These are phyloP conservation scores for Hipparchia semele DNA, from an alignment of 2,888 invertebrate species.

Conservation along the genomic window DNA sequence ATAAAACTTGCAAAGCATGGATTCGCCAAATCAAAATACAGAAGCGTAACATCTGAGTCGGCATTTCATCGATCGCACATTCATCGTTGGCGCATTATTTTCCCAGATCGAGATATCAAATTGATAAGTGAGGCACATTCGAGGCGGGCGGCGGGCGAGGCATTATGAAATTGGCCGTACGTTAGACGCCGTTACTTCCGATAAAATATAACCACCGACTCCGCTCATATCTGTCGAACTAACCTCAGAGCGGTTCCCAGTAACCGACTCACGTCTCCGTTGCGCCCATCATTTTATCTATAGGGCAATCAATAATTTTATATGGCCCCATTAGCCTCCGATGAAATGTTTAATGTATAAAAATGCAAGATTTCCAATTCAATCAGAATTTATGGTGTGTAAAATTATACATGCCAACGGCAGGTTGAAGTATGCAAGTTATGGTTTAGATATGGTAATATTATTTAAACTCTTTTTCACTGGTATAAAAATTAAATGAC, in stretches of 20 bases:
- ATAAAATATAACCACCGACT: slow-evolving; percentile 80
- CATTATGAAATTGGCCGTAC: slow-evolving; percentile 84
- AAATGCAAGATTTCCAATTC: slow-evolving; percentile 14
- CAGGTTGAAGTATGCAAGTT: not conserved
- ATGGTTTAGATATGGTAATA: slow-evolving; percentile 8
- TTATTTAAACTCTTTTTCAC: not conserved
- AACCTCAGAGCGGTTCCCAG: slow-evolving; percentile 56
- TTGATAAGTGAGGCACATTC: slow-evolving; percentile 81
- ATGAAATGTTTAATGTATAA: slow-evolving; percentile 22
- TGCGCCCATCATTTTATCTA: slow-evolving; percentile 64
- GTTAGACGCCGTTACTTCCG: slow-evolving; percentile 81
- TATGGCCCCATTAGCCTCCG: slow-evolving; percentile 45
- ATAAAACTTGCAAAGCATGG: not conserved
- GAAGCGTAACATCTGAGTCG: slow-evolving; percentile 34
- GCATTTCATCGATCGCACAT: slow-evolving; percentile 51
- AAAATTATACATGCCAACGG: slow-evolving; percentile 16
- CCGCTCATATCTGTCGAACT: slow-evolving; percentile 78
- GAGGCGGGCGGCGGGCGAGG: slow-evolving; percentile 60
- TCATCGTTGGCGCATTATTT: slow-evolving; percentile 72
- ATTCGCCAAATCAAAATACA: slow-evolving; percentile 19
- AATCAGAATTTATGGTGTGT: slow-evolving; percentile 6
- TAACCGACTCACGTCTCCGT: slow-evolving; percentile 63
- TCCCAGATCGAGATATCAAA: slow-evolving; percentile 80
- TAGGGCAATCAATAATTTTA: slow-evolving; percentile 62
- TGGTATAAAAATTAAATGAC: not conserved